A percentile compares a stretch with the other conserved stretches of the same genome.
phyloP scores from a whole-genome alignment of 2,113 vertebrate species.

The Calonectris borealis region DNA sequence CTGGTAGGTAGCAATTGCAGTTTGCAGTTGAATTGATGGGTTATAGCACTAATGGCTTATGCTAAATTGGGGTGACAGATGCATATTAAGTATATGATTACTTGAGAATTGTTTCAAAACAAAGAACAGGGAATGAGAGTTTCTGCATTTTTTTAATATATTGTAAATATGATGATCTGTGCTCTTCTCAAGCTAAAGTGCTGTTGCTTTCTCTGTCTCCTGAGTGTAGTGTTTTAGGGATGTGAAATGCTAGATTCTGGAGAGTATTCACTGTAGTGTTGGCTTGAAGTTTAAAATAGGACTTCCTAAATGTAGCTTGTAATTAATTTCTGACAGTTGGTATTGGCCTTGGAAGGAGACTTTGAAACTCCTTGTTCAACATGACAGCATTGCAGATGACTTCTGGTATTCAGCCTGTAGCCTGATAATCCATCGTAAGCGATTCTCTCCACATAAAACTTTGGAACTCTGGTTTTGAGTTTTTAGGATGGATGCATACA shows the following conservation, averaged over 20 bases:
- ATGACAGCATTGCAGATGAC: neutral
- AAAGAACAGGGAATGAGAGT: neutral
- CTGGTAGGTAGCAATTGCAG: conserved; percentile 71
- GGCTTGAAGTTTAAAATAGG: neutral
- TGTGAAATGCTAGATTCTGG: neutral
- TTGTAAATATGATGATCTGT: neutral
- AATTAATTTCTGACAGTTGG: neutral
- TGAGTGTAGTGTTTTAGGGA: neutral
- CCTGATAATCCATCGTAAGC: neutral
- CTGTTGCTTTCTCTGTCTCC: neutral
- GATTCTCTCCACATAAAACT: accelerated
- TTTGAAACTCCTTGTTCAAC: neutral
- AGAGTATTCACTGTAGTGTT: neutral
- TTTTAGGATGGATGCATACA: neutral
- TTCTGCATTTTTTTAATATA: neutral
- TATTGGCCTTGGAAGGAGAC: neutral
- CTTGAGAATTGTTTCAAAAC: neutral
- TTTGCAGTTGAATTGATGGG: neutral
- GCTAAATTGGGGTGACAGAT: neutral
- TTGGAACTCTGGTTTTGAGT: neutral
- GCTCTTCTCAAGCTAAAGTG: neutral
- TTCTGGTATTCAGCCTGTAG: neutral
- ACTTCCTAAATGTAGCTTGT: neutral
- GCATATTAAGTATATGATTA: neutral
- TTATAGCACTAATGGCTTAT: neutral